phyloP scores from a whole-genome alignment of 2,888 invertebrate species.

The Phengaris alcon region DNA sequence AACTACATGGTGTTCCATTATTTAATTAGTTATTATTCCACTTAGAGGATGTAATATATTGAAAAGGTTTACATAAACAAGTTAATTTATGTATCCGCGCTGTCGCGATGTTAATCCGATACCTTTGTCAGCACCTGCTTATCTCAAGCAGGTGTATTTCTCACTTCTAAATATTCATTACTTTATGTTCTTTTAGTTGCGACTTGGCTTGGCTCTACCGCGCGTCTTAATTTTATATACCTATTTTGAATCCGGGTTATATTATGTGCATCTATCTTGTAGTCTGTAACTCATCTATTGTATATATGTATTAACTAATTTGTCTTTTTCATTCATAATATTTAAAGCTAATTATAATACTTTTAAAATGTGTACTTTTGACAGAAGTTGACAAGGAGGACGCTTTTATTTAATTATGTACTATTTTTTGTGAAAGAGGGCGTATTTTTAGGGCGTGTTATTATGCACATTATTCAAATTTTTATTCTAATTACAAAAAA shows the following conservation, averaged over 20 bases:
- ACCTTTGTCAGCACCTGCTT: constrained; percentile 15
- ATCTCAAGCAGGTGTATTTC: constrained; percentile 1
- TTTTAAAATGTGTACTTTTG: too few relatives aligned
- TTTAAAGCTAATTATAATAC: too few relatives aligned
- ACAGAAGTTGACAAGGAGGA: too few relatives aligned
- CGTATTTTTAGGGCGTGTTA: too few relatives aligned
- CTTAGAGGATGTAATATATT: constrained; percentile 14
- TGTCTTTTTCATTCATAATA: too few relatives aligned
- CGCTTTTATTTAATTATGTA: too few relatives aligned
- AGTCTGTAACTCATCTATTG: too few relatives aligned
- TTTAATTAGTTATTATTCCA: background rate
- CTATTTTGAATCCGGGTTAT: background rate
- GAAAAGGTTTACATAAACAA: background rate
- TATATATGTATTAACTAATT: too few relatives aligned
- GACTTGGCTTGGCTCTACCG: background rate
- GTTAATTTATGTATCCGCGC: constrained; percentile 1
- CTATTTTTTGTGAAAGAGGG: too few relatives aligned
- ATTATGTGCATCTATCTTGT: too few relatives aligned
- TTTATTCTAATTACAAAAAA: too few relatives aligned
- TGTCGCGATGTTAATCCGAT: background rate
- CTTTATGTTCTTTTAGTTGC: background rate
- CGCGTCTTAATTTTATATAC: background rate
- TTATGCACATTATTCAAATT: too few relatives aligned
- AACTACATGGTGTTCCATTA: background rate
- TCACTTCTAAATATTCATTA: background rate